These are phyloP conservation scores for Perodicticus potto DNA, from an alignment of 2,797 vertebrate genomes.

Conservation along the genomic window DNA sequence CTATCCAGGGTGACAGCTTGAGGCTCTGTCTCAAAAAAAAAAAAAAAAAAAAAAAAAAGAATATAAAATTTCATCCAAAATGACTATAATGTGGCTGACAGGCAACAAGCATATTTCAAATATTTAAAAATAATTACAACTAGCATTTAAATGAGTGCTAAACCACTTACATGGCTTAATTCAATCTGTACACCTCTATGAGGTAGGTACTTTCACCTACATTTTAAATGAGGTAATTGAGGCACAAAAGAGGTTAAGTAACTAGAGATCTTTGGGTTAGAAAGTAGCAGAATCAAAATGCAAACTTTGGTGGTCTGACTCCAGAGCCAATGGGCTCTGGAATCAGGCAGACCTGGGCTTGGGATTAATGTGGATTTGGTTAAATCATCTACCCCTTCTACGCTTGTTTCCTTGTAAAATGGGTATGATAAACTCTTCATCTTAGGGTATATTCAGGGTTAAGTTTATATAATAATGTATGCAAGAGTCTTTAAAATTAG, in stretches of 20 bases:
- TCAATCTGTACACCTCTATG: background rate
- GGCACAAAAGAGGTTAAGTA: constrained; percentile 9
- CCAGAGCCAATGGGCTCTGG: background rate
- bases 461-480: background rate
- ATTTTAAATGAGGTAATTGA: constrained; percentile 41
- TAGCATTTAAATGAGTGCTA: constrained; percentile 2
- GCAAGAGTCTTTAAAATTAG: background rate
- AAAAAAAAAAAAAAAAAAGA: too few relatives aligned
- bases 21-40: too few relatives aligned
- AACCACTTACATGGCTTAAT: background rate
- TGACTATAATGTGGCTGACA: background rate
- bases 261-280: background rate
- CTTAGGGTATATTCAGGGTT: background rate
- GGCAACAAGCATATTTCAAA: background rate
- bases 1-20: too few relatives aligned
- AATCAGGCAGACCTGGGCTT: background rate
- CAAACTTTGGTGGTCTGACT: background rate
- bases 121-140: background rate
- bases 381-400: background rate
- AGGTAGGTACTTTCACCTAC: background rate
- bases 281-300: constrained; percentile 33
- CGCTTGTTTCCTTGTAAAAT: background rate
- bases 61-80: constrained; percentile 33
- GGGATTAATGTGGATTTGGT: constrained; percentile 23
- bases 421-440: background rate